A percentile compares a stretch with the other conserved stretches of the same genome.
Conservation (phyloP, 92 coral and sea anemone genomes). For the Virgularia gustaviana region DNA sequence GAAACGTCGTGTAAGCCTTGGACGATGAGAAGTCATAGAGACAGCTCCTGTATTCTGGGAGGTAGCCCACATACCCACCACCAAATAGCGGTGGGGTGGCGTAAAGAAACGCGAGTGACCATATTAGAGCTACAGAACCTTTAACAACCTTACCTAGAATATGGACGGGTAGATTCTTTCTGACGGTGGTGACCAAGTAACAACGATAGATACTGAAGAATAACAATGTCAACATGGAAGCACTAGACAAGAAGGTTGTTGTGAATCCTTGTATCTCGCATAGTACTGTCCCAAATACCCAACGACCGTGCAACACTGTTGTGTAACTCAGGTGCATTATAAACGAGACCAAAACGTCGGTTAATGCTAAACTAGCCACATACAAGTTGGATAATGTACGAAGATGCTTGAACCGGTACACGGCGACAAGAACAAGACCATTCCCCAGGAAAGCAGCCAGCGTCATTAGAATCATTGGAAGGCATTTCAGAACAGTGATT, state of each 20-base stretch:
- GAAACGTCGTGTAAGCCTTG: constrained; percentile 41
- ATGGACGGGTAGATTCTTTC: constrained; percentile 39
- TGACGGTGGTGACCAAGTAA: constrained; percentile 50
- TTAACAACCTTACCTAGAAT: constrained; percentile 57
- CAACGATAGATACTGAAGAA: constrained; percentile 63
- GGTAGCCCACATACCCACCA: constrained; percentile 49
- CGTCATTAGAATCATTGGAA: constrained; percentile 65
- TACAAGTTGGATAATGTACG: constrained; percentile 63
- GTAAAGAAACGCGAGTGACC: constrained; percentile 45
- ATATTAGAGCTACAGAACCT: constrained; percentile 45
- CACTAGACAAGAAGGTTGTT: constrained; percentile 53
- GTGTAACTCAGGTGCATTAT: constrained; percentile 59
- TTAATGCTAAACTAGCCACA: constrained; percentile 63
- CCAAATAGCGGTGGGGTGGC: constrained; percentile 63
- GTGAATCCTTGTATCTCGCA: constrained; percentile 60
- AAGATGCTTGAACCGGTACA: constrained; percentile 57
- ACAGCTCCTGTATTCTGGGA: constrained; percentile 55
- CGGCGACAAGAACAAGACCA: constrained; percentile 57
- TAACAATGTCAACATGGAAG: constrained; percentile 59
- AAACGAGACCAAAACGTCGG: constrained; percentile 61
- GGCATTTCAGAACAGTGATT: constrained; percentile 44
- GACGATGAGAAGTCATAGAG: constrained; percentile 56
- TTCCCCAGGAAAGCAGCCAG: constrained; percentile 66
- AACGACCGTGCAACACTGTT: constrained; percentile 53
- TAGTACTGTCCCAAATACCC: constrained; percentile 50